Percentiles rank a stretch among this genome's conserved stretches.
Evolutionary conservation across 2,797 vertebrate species (phyloP).

Genomic region (Perodicticus potto): DNA sequence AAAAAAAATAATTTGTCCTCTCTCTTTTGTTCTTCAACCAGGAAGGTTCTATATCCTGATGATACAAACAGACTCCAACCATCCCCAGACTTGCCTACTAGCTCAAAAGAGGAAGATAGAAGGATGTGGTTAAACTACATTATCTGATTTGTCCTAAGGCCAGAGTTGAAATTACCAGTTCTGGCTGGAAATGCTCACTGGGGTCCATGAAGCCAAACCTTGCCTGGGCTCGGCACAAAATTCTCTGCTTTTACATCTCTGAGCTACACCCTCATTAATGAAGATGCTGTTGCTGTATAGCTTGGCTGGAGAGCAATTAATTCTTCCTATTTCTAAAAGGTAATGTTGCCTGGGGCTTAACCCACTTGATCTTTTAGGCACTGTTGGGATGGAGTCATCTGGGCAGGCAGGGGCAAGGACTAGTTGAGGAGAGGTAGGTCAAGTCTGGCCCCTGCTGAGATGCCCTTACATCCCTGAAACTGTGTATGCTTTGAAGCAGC

Average conservation of each 20-base stretch:
- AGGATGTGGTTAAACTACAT: neutral
- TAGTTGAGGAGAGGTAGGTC: neutral
- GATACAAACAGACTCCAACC: neutral
- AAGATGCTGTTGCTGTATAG: slow-evolving; percentile 37
- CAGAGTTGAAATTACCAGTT: neutral
- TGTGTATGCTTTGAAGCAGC: neutral
- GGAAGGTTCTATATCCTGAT: neutral
- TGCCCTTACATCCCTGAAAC: neutral
- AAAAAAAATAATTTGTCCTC: neutral
- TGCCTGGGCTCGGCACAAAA: neutral
- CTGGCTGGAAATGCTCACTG: neutral
- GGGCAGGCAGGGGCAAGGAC: neutral
- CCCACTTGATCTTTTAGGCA: neutral
- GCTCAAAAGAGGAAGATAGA: neutral
- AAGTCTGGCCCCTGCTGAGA: neutral
- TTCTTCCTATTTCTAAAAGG: neutral
- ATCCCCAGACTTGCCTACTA: neutral
- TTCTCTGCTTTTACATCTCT: neutral
- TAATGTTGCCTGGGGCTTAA: neutral
- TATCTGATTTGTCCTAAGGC: neutral
- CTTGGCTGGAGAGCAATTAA: neutral
- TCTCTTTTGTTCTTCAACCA: neutral
- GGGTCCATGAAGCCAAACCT: neutral
- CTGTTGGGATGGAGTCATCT: neutral
- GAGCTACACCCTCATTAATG: neutral